Base-by-base conservation (phyloP, 2,888 invertebrate genomes). In the Drosophila macrospina region DNA sequence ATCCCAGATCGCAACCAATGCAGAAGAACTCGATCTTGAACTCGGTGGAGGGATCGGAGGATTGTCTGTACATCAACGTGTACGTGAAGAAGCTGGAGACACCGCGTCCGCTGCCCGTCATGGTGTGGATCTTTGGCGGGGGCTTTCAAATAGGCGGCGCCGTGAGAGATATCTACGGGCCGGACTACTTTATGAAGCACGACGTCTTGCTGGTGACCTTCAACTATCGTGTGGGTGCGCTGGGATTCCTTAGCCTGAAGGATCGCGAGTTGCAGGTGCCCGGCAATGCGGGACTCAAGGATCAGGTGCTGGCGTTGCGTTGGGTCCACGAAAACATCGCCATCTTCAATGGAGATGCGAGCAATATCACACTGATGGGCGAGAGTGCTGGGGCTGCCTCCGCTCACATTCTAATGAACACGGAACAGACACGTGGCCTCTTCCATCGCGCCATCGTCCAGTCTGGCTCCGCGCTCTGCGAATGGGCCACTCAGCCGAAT, bases 201-300 rank as follows among this genome's bases (percentile, higher is more conserved):
- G 92, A 93, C 67, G 86, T 93, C 2, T 82, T 93, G 1, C 52
- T 93, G 1, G 92, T 93, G 0, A 90, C 91, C 0, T 66, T 93
- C 0, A 92, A 93, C 60, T 93, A 93, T 75, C 91, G 93, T 5
- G 72, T 93, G n/a, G 93, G 93, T 37, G 89, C 91, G 3, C 81
- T 93, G 47, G 92, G 82, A 10, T 93, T 93, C 67, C 74, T 93
- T 13, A 91, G 91, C 48, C 82, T 93, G 0, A 90, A 92, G 54
- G 93, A 93, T 73, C 88, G 90, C 5, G 87, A 91, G 5, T 69
- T 93, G 4, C 90, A 91, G 37, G 91, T 93, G 26, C 93, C 93
- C 1, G 93, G 93, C 1, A 94, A 94, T 84, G 93, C 93, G 0
- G 93, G 93, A 0, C 80, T 93, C 0, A 93, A 93, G 86, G 93